Evolutionary conservation across 2,797 vertebrate genomes (phyloP).

Genomic region (Aeoliscus strigatus): DNA sequence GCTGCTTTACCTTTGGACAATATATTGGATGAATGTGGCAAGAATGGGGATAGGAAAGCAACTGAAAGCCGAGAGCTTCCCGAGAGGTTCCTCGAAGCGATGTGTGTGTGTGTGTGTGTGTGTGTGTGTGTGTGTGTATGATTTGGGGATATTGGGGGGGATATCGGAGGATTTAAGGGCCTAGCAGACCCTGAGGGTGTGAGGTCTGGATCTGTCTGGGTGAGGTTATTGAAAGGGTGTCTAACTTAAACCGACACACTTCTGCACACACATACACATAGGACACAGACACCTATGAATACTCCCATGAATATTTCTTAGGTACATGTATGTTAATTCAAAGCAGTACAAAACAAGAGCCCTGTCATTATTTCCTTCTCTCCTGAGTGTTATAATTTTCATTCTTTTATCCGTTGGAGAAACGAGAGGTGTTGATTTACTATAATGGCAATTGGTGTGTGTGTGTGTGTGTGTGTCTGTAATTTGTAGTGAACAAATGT

Average conservation of each 20-base stretch:
- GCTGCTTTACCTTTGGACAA: slow-evolving; percentile 36
- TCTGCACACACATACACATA: slow-evolving; percentile 16
- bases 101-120: slow-evolving; percentile 38
- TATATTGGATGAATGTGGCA: slow-evolving; percentile 43
- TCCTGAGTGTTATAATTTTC: too few relatives aligned
- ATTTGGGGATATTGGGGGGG: slow-evolving; percentile 61
- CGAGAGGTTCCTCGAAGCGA: slow-evolving; percentile 55
- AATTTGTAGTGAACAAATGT: too few relatives aligned
- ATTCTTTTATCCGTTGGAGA: too few relatives aligned
- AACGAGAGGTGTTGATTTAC: too few relatives aligned
- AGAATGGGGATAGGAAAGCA: slow-evolving; percentile 50
- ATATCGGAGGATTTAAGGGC: slow-evolving; percentile 59
- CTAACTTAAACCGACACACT: slow-evolving; percentile 25
- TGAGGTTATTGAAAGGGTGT: slow-evolving; percentile 51
- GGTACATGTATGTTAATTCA: too few relatives aligned
- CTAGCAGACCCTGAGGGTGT: slow-evolving; percentile 62
- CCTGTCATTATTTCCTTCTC: too few relatives aligned
- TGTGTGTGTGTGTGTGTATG: slow-evolving; percentile 24
- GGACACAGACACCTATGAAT: slow-evolving; percentile 22
- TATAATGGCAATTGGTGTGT: too few relatives aligned
- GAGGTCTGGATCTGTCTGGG: slow-evolving; percentile 55
- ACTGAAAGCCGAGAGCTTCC: slow-evolving; percentile 54
- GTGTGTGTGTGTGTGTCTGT: too few relatives aligned
- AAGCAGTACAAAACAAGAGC: too few relatives aligned
- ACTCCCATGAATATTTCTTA: slow-evolving; percentile 40